Evolutionary conservation across 2,888 invertebrate genomes (phyloP).

Genomic region (Ametastegia equiseti): DNA sequence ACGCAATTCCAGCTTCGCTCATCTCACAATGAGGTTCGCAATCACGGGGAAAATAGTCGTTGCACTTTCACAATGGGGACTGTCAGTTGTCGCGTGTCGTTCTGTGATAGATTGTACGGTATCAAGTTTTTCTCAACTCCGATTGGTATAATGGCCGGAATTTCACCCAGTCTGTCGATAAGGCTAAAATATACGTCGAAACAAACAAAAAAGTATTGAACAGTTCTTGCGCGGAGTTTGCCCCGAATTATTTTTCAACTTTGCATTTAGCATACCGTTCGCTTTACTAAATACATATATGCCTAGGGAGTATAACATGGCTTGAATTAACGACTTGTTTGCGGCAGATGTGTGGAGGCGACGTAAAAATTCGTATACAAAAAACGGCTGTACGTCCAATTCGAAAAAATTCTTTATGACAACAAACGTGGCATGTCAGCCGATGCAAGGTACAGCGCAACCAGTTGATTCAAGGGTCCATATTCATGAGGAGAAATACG

Average conservation of each 20-base stretch:
- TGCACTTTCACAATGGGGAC: neutral
- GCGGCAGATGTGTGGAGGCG: neutral
- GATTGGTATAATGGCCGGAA: neutral
- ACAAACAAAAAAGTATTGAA: neutral
- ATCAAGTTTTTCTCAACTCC: neutral
- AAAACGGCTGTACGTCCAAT: conserved; percentile 5
- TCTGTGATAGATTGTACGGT: neutral
- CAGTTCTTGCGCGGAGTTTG: neutral
- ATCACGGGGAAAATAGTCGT: neutral
- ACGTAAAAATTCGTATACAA: neutral
- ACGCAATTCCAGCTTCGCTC: neutral
- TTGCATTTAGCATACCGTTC: neutral
- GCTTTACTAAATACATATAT: neutral
- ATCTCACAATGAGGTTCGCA: conserved; percentile 6
- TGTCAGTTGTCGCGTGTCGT: neutral
- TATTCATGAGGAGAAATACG: conserved; percentile 59
- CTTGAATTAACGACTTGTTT: conserved; percentile 18
- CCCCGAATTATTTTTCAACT: neutral
- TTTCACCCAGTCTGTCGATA: neutral
- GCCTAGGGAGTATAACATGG: neutral
- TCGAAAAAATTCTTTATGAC: neutral
- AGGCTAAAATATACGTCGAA: neutral
- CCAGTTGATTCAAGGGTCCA: conserved; percentile 51
- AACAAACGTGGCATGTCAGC: conserved; percentile 9
- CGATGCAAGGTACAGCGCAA: conserved; percentile 23